These are phyloP conservation scores for Polydesmus complanatus DNA, from an alignment of 2,888 invertebrate genomes.

Conservation along the genomic window DNA sequence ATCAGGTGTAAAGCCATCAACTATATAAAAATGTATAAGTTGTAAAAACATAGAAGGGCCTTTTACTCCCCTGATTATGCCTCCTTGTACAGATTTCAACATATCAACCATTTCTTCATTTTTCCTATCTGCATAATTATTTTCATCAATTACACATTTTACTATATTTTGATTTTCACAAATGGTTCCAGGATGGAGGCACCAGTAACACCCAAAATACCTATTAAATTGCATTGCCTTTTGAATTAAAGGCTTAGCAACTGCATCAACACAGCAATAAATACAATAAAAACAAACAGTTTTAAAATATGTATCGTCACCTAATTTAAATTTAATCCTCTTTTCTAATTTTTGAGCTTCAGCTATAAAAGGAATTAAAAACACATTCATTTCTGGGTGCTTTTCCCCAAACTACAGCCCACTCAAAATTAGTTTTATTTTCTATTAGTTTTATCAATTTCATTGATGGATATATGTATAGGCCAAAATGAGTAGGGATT, in stretches of 20 bases:
- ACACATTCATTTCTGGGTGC: neutral
- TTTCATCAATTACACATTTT: neutral
- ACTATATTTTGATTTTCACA: neutral
- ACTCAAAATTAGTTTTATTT: neutral
- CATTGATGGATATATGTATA: neutral
- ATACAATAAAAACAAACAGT: neutral
- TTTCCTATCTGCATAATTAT: neutral
- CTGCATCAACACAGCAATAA: neutral
- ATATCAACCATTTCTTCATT: too few species aligned
- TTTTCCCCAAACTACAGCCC: neutral
- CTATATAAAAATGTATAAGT: too few species aligned
- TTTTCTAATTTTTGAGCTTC: neutral
- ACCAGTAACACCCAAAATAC: constrained; percentile 5
- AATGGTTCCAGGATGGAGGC: constrained; percentile 2
- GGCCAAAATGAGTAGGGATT: neutral
- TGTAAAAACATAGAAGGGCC: too few species aligned
- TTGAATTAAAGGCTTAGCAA: neutral
- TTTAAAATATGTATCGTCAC: neutral
- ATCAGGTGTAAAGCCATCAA: too few species aligned
- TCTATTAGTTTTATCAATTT: neutral
- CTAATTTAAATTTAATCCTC: neutral
- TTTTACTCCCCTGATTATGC: too few species aligned
- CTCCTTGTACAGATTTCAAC: neutral
- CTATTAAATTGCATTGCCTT: constrained; percentile 2
- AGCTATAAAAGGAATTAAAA: neutral